These are phyloP conservation scores for Epinephelus moara DNA, from an alignment of 2,113 vertebrate species.

Conservation along the genomic window DNA sequence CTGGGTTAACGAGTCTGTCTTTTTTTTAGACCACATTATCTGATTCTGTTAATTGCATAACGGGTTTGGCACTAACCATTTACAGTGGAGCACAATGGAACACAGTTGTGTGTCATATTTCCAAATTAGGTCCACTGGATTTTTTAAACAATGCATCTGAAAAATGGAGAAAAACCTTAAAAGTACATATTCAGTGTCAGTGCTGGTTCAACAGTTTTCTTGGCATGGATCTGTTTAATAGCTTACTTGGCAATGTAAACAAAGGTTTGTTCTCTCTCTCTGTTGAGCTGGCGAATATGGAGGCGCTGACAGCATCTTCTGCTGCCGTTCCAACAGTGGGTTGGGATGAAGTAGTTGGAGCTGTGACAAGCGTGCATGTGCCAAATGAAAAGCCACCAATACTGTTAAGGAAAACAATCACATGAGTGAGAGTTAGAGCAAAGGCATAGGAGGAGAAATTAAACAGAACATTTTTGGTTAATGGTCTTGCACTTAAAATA, in stretches of 20 bases:
- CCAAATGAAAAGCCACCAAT: accelerated
- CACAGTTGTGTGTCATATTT: background rate
- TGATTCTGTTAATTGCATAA: too few relatives aligned
- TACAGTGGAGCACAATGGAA: background rate
- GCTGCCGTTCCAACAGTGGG: accelerated
- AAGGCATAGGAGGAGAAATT: background rate
- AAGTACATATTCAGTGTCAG: background rate
- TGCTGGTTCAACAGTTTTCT: background rate
- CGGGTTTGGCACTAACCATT: background rate
- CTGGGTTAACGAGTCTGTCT: too few relatives aligned
- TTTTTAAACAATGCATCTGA: background rate
- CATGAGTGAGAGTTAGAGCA: background rate
- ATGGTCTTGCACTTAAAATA: background rate
- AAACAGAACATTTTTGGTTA: background rate
- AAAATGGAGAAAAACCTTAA: background rate
- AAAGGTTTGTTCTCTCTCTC: background rate
- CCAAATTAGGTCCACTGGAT: too few relatives aligned
- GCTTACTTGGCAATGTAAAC: background rate
- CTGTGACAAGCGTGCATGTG: accelerated
- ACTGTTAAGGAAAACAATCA: slow-evolving; percentile 13
- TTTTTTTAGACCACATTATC: too few relatives aligned
- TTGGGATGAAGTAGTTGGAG: too few relatives aligned
- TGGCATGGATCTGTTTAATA: background rate
- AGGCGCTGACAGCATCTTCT: background rate
- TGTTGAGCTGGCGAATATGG: background rate